phyloP scores from a whole-genome alignment of 2,888 invertebrate genomes.

The Pemphredon lugubris region DNA sequence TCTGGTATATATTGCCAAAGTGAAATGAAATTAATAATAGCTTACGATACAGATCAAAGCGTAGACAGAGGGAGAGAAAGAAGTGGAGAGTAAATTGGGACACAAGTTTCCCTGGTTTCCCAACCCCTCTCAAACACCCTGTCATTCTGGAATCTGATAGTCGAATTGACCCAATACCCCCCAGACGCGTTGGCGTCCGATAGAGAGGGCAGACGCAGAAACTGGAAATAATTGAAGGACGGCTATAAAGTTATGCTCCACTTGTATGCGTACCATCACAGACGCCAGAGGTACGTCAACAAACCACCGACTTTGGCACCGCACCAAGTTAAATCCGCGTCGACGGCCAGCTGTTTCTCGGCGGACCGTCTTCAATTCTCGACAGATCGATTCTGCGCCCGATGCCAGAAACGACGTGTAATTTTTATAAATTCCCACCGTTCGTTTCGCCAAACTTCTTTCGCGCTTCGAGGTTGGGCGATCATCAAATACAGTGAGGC shows the following conservation, averaged over 20 bases:
- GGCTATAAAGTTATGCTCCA: constrained; percentile 62
- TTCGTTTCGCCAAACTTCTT: no score
- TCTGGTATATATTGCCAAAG: no score
- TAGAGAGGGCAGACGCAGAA: constrained; percentile 43
- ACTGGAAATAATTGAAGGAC: constrained; percentile 76
- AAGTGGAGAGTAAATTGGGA: no score
- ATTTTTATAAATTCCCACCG: no score
- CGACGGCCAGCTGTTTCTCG: constrained; percentile 58
- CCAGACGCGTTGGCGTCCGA: constrained; percentile 12
- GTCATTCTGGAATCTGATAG: constrained; percentile 7
- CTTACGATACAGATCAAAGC: no score
- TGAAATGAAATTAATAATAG: no score
- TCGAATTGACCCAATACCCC: constrained; percentile 24
- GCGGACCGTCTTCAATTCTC: constrained; percentile 27
- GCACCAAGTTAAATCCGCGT: constrained; percentile 69
- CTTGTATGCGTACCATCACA: constrained; percentile 45
- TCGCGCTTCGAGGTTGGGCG: no score
- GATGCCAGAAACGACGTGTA: background rate
- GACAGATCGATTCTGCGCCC: background rate
- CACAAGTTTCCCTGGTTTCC: no score
- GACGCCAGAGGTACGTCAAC: constrained; percentile 65
- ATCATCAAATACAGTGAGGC: no score
- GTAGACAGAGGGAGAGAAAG: no score
- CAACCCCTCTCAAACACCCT: no score
- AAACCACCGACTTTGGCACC: constrained; percentile 71